Base-by-base conservation (phyloP, 2,797 vertebrate genomes). In the Gadopsis bispinosus region DNA sequence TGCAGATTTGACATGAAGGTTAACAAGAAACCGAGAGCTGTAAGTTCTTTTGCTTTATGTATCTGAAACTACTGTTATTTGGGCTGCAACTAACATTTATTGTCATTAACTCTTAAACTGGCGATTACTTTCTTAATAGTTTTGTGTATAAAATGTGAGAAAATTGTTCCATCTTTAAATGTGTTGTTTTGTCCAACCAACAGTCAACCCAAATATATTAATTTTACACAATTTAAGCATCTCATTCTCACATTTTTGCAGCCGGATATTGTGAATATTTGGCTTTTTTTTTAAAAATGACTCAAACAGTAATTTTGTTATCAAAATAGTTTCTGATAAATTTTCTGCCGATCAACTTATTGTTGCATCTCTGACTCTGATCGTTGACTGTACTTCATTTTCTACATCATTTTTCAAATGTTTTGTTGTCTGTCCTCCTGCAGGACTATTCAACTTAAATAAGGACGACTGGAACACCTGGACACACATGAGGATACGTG, bases 11-110 rank as follows among this genome's bases (percentile, higher is more conserved):
- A 99, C 95, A 96, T 99, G 96, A 99, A 99, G 94, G 95, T 99
- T 89, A 99, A 99, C 96, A 99, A 99, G 96, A 99, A 99, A 89
- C 98, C 98, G 53, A 95, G 98, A 96, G 96, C 97, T 71, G 98
- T 99, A 95, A 98, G 98, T 47, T 61, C 0, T 43, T 39, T 35
- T 47, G 1, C 10, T 61, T 31, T n/a, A 1, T 53, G 31, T 53
- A 0, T 50, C 5, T 55, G 5, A 35, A 35, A 58, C 29, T 45
- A 26, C 20, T 26, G 3, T 51, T 20, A 7, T 45, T 55, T 39
- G 2, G 2, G 12, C 12, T 37, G 19, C 45, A 39, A 48, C 4
- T 9, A 29, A 5, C 13, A 3, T 20, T 60, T 35, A 7, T 14
- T 48, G 47, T 47, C 0, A 53, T 16, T 62, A 22, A 17, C 1